These are phyloP conservation scores for Scelioninae gen. 1 DNA, from an alignment of 2,888 invertebrate genomes.

Conservation along the genomic window DNA sequence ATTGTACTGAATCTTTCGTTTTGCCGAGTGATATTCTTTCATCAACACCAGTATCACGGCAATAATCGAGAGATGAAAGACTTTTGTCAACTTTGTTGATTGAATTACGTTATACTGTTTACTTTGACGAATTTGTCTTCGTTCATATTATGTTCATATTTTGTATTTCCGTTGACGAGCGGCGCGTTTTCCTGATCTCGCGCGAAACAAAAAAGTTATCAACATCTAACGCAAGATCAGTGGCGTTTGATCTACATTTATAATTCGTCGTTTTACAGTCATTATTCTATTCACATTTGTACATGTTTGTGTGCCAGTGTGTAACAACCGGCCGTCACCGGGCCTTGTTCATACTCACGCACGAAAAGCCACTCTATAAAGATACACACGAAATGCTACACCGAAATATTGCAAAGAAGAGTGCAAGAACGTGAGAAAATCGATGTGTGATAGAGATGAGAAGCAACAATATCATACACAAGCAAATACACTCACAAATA, in stretches of 20 bases:
- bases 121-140: slow-evolving; percentile 61
- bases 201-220: slow-evolving; percentile 47
- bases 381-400: slow-evolving; percentile 78
- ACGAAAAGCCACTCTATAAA: slow-evolving; percentile 77
- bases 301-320: slow-evolving; percentile 80
- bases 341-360: slow-evolving; percentile 78
- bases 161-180: slow-evolving; percentile 70
- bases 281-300: slow-evolving; percentile 78
- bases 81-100: slow-evolving; percentile 64
- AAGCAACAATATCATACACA: slow-evolving; percentile 82
- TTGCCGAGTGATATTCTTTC: slow-evolving; percentile 66
- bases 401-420: slow-evolving; percentile 73
- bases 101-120: slow-evolving; percentile 61
- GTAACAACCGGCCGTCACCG: slow-evolving; percentile 78
- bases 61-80: slow-evolving; percentile 68
- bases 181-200: slow-evolving; percentile 72
- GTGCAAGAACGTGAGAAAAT: slow-evolving; percentile 69
- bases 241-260: slow-evolving; percentile 71
- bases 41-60: slow-evolving; percentile 63
- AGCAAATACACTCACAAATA: slow-evolving; percentile 77
- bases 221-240: slow-evolving; percentile 67
- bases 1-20: slow-evolving; percentile 74
- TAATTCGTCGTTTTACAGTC: slow-evolving; percentile 73
- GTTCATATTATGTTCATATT: slow-evolving; percentile 37
- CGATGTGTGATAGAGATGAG: slow-evolving; percentile 69